These are phyloP conservation scores for Ceramica pisi DNA, from an alignment of 2,888 invertebrate species.

Conservation along the genomic window DNA sequence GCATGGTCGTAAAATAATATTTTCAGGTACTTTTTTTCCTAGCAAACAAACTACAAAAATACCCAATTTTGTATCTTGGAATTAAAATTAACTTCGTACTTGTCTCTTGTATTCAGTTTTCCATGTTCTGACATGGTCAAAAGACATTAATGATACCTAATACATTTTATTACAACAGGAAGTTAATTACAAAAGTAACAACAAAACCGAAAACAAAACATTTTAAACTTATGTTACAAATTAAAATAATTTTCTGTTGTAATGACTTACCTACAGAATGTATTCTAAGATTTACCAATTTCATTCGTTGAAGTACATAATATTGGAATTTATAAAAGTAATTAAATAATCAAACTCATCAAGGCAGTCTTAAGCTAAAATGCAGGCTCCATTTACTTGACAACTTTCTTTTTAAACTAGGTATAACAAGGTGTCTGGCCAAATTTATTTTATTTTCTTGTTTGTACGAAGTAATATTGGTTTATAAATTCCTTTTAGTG, in stretches of 20 bases:
- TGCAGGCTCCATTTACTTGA: constrained; percentile 56
- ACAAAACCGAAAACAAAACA: constrained; percentile 57
- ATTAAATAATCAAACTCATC: constrained; percentile 51
- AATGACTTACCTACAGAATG: constrained; percentile 22
- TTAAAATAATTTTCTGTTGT: constrained; percentile 35
- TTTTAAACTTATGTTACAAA: constrained; percentile 42
- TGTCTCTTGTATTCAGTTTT: constrained; percentile 22
- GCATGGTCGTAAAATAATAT: constrained; percentile 57
- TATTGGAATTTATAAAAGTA: constrained; percentile 34
- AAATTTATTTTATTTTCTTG: neutral
- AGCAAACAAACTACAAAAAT: constrained; percentile 48
- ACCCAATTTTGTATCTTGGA: constrained; percentile 34
- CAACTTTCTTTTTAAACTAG: constrained; percentile 31
- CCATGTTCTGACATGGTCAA: constrained; percentile 26
- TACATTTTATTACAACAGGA: constrained; percentile 56
- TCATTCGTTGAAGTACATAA: constrained; percentile 17
- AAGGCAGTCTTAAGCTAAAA: constrained; percentile 64
- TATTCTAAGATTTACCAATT: constrained; percentile 30
- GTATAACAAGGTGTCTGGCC: constrained; percentile 27
- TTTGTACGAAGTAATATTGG: too few species aligned
- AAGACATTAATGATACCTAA: constrained; percentile 26
- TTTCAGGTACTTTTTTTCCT: constrained; percentile 64
- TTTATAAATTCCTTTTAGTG: neutral
- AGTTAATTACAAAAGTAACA: constrained; percentile 61
- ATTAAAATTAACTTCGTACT: constrained; percentile 43